Percentiles rank a stretch among this genome's conserved stretches.
Conservation (phyloP, 2,888 invertebrate species). For the Didymodactylos carnosus region DNA sequence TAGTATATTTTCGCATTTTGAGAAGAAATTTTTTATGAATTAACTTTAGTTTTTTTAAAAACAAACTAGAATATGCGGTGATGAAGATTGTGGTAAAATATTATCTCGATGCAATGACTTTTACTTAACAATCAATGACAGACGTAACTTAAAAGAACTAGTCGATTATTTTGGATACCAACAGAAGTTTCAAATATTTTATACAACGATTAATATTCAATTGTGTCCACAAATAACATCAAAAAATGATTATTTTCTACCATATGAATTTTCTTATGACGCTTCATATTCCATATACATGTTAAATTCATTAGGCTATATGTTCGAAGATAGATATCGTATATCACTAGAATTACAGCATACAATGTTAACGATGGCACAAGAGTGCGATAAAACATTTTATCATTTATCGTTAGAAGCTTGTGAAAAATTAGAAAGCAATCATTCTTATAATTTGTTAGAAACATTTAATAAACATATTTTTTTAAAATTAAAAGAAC, state of each 20-base stretch:
- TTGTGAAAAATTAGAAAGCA: background rate
- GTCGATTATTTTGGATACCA: background rate
- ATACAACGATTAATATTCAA: background rate
- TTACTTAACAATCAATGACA: too few species aligned
- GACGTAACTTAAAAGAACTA: too few species aligned
- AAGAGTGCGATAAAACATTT: background rate
- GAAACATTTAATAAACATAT: background rate
- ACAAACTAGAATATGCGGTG: too few species aligned
- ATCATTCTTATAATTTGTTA: background rate
- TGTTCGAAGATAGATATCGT: background rate
- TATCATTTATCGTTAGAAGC: background rate
- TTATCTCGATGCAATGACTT: too few species aligned
- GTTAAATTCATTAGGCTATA: background rate
- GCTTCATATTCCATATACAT: background rate
- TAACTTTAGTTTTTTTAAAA: too few species aligned
- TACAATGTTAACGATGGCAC: background rate
- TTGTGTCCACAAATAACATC: background rate
- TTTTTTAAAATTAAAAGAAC: background rate
- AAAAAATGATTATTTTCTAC: background rate
- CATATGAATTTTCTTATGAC: too few species aligned
- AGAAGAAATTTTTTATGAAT: too few species aligned
- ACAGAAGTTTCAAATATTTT: background rate
- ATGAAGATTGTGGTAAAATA: too few species aligned
- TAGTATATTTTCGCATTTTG: too few species aligned
- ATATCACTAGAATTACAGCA: background rate